Evolutionary conservation across 2,888 invertebrate species (phyloP).

Genomic region (Agonopterix arenella): DNA sequence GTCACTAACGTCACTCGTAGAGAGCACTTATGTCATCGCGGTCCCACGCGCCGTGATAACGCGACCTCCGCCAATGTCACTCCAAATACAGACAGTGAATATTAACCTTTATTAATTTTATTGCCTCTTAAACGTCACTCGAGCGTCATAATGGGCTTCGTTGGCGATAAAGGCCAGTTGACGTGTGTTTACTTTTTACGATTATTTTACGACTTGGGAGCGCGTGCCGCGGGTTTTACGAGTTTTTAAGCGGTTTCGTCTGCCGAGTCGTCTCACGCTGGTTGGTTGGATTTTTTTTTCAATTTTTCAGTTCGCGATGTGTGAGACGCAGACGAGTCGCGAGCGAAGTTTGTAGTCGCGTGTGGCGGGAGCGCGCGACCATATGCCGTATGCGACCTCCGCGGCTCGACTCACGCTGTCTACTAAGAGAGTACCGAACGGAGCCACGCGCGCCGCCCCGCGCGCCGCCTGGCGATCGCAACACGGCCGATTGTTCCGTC

Average conservation of each 20-base stretch:
- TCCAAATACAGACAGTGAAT: conserved; percentile 58
- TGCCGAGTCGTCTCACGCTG: conserved; percentile 46
- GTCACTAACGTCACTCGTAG: conserved; percentile 65
- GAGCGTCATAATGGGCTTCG: conserved; percentile 73
- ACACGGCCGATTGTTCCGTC: conserved; percentile 68
- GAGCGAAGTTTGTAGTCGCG: conserved; percentile 68
- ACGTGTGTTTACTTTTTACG: conserved; percentile 76
- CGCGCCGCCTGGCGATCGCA: conserved; percentile 65
- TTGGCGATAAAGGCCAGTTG: conserved; percentile 71
- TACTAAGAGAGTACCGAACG: conserved; percentile 58
- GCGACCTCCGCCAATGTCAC: conserved; percentile 70
- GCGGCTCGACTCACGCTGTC: conserved; percentile 81
- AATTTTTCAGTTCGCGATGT: conserved; percentile 34
- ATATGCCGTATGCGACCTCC: conserved; percentile 66
- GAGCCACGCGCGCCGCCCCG: conserved; percentile 78
- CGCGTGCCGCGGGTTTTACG: conserved; percentile 73
- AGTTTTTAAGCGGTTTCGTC: conserved; percentile 65
- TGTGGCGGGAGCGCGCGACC: conserved; percentile 55
- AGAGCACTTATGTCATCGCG: conserved; percentile 73
- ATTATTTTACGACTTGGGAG: conserved; percentile 72
- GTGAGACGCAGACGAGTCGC: conserved; percentile 41
- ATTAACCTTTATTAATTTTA: conserved; percentile 74
- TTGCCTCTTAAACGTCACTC: conserved; percentile 75
- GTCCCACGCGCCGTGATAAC: conserved; percentile 66
- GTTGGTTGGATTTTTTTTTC: conserved; percentile 25